Percentiles rank a stretch among this genome's conserved stretches.
Conservation (phyloP, 30 jellyfish, hydroid and myxozoan species). For the Rhopilema esculentum region DNA sequence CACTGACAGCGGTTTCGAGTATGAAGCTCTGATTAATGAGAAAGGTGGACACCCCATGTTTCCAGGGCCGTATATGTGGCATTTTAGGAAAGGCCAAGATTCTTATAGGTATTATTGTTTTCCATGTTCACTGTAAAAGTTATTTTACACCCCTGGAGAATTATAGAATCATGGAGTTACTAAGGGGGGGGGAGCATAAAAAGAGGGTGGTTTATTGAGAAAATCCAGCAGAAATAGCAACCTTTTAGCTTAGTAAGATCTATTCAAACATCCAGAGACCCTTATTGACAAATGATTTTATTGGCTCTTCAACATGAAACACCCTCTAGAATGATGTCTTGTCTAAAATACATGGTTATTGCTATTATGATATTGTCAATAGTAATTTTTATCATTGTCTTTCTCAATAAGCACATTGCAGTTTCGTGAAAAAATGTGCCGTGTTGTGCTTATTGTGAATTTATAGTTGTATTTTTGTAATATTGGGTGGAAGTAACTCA, state of each 20-base stretch:
- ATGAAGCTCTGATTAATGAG: conserved; percentile 22
- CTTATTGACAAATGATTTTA: not conserved
- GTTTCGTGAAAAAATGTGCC: not conserved
- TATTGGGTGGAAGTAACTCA: not conserved
- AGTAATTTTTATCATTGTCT: not conserved
- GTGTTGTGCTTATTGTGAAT: not conserved
- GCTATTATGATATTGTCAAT: not conserved
- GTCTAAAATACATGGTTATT: not conserved
- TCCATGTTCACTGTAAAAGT: not conserved
- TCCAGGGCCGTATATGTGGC: conserved; percentile 62
- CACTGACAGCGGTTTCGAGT: conserved; percentile 29
- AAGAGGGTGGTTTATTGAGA: not conserved
- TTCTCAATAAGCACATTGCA: not conserved
- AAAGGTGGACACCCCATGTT: conserved; percentile 26
- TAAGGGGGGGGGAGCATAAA: not conserved
- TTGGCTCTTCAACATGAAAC: not conserved
- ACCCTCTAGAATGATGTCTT: not conserved
- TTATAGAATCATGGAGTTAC: not conserved
- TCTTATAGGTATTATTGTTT: conserved; percentile 9
- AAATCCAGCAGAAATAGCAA: not conserved
- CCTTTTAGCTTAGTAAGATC: not conserved
- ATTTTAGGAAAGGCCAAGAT: conserved; percentile 31
- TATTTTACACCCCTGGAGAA: not conserved
- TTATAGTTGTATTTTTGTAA: not conserved
- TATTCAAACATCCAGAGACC: not conserved